Evolutionary conservation across 2,888 invertebrate species (phyloP), one percentile per base, ranked within the genome.

Genomic region (Chesias legatella): DNA sequence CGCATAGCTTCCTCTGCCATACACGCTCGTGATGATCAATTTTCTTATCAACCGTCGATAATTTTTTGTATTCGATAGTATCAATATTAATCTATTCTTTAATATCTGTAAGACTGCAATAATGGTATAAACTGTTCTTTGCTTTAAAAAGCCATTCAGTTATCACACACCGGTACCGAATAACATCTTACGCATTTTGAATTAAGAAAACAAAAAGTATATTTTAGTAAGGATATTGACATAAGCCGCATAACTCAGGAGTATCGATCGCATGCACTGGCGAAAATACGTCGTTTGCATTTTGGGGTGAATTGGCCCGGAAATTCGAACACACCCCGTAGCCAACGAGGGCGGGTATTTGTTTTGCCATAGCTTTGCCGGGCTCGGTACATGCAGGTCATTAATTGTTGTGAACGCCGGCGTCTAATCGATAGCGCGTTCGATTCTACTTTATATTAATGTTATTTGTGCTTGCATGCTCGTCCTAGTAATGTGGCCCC

Each of bases 381-480:
- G 50, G 77, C 78, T 73, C 78, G 81, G 81, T 85, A 83, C 86
- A 86, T 85, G 80, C 86, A 86, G 84, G 86, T 86, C 86, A 88
- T 88, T 88, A 88, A 88, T 88, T 88, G 86, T 85, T 81, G 85
- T 83, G 83, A 84, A 80, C 84, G 83, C 80, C 77, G 67, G 76
- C 73, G 82, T 72, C 86, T 86, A 88, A 88, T 88, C 86, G 86
- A 88, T 88, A 86, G 81, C 73, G 75, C 80, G 83, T 84, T 85
- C 85, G 83, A 86, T 85, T 86, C 85, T 78, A 82, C 85, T 88
- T 86, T 86, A 84, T 88, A 85, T 86, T 88, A 86, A 86, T 86
- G 85, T 83, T 84, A 83, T 88, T 86, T 85, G 84, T 72, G 72
- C 78, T 73, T 77, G 75, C 74, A 63, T 66, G 63, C 70, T 63